phyloP scores from a whole-genome alignment of 2,113 vertebrate species.

The Todiramphus saurophagus region DNA sequence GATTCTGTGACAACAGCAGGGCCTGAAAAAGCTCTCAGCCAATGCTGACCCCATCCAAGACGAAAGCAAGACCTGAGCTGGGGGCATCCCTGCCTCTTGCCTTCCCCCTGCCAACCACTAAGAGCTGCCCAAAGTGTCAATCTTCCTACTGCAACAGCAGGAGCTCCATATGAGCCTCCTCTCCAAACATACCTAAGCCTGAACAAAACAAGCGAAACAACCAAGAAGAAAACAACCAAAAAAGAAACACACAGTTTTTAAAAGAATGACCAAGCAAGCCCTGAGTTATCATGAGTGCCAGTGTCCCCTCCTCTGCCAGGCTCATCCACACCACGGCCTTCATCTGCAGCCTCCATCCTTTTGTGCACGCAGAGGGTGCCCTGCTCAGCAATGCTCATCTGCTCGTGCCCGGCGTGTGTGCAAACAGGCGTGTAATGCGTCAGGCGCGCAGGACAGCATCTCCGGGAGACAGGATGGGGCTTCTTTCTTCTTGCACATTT shows the following conservation, averaged over 20 bases:
- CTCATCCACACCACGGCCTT: not conserved
- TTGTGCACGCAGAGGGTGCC: not conserved
- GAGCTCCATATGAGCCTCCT: not conserved
- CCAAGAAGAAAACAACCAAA: not conserved
- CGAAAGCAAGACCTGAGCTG: not conserved
- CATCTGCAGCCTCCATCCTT: not conserved
- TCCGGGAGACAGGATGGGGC: not conserved
- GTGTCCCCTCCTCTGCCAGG: not conserved
- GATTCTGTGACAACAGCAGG: not conserved
- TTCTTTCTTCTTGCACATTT: constrained; percentile 50
- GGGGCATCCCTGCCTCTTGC: not conserved
- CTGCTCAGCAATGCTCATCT: not conserved
- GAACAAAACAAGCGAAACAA: not conserved
- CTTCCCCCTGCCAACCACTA: not conserved
- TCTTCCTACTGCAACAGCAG: not conserved
- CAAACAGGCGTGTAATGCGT: not conserved
- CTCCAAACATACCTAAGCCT: not conserved
- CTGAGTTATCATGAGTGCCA: not conserved
- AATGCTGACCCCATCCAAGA: not conserved
- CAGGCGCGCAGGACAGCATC: not conserved
- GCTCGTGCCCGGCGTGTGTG: not conserved
- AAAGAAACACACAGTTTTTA: not conserved
- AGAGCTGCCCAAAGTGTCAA: not conserved
- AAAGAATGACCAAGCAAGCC: not conserved
- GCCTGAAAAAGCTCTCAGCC: not conserved